A percentile compares a stretch with the other conserved stretches of the same genome.
phyloP scores from a whole-genome alignment of 2,797 vertebrate genomes.

The Hafferia zeledoni region DNA sequence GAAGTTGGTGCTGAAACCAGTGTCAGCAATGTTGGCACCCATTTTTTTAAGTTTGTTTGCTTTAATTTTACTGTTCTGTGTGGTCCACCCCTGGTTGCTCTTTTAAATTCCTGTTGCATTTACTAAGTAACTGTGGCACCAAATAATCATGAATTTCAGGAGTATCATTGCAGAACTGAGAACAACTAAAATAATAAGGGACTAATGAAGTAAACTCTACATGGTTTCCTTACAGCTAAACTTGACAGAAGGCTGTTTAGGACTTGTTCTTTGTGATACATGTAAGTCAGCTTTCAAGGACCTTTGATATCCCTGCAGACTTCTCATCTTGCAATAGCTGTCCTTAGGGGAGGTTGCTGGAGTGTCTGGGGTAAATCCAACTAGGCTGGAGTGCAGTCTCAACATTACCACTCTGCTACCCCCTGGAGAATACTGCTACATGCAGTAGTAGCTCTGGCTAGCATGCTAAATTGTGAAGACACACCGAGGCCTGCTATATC shows the following conservation, averaged over 20 bases:
- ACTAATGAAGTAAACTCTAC: neutral
- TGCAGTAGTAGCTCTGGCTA: neutral
- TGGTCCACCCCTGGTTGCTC: accelerated
- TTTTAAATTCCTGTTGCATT: neutral
- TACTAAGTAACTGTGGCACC: neutral
- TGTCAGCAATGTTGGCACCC: neutral
- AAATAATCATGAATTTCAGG: neutral
- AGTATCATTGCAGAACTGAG: neutral
- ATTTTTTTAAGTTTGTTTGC: neutral
- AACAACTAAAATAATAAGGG: neutral
- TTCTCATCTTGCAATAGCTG: neutral
- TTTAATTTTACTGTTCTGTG: neutral
- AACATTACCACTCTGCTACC: neutral
- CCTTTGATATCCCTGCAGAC: neutral
- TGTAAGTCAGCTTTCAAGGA: neutral
- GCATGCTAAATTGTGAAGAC: neutral
- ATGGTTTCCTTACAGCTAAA: neutral
- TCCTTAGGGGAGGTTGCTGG: neutral
- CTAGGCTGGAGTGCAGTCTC: neutral
- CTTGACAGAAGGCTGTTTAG: neutral
- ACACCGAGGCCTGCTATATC: neutral
- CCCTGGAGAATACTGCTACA: neutral
- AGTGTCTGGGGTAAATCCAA: neutral
- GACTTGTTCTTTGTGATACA: neutral
- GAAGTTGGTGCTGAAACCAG: neutral